A percentile compares a stretch with the other conserved stretches of the same genome.
These are phyloP conservation scores for Marronus borbonicus DNA, from an alignment of 2,888 invertebrate genomes.

Conservation along the genomic window DNA sequence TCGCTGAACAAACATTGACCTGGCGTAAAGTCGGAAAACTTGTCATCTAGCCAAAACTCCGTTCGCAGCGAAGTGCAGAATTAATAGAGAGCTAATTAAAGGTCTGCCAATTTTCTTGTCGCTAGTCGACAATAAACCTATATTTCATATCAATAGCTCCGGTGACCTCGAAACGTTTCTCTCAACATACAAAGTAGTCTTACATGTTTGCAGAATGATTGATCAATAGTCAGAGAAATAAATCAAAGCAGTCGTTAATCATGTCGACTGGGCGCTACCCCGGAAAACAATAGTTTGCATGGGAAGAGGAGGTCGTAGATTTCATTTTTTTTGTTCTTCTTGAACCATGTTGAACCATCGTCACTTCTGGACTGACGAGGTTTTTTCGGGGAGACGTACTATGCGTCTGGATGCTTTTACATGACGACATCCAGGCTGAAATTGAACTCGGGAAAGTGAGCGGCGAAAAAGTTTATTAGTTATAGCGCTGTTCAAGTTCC, in stretches of 20 bases:
- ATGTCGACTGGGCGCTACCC: conserved; percentile 57
- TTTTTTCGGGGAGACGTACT: conserved; percentile 1
- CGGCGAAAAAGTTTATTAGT: conserved; percentile 39
- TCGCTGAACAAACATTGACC: conserved; percentile 25
- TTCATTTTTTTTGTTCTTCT: conserved; percentile 32
- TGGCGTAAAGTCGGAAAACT: conserved; percentile 22
- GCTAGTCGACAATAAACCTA: conserved; percentile 36
- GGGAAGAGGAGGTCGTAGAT: conserved; percentile 26
- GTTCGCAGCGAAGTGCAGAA: conserved; percentile 21
- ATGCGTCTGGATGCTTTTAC: conserved; percentile 31
- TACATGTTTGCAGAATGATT: conserved; percentile 61
- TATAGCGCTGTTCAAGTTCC: conserved; percentile 27
- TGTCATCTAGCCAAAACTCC: conserved; percentile 24
- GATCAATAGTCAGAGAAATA: conserved; percentile 64
- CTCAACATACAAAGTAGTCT: conserved; percentile 60
- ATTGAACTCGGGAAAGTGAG: conserved; percentile 9
- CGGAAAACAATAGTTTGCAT: conserved; percentile 60
- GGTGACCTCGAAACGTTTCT: conserved; percentile 45
- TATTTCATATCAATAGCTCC: conserved; percentile 35
- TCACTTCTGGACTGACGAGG: background rate
- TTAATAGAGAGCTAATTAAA: conserved; percentile 48
- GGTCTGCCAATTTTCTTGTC: conserved; percentile 48
- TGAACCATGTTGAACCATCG: background rate
- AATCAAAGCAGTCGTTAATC: conserved; percentile 67
- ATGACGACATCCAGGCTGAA: background rate